Base-by-base conservation (phyloP, 2,797 vertebrate genomes). In the Sebastes nivosus region DNA sequence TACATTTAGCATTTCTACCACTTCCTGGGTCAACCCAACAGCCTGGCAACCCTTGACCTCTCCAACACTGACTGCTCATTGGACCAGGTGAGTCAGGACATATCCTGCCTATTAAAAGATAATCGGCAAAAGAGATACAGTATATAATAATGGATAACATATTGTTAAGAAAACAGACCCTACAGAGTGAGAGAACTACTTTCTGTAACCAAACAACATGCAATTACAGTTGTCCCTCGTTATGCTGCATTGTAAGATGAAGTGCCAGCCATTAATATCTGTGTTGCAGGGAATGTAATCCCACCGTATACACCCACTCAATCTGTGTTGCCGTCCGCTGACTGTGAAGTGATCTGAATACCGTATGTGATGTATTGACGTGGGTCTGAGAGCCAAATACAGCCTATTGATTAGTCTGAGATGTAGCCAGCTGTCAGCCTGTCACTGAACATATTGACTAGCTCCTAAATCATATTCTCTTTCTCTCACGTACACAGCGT, bases 41-140 rank as follows among this genome's bases (percentile, higher is more conserved):
- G 95, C 84, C 95, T 99, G 89, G 89, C 88, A 73, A 96, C 96
- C 18, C 95, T 99, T 93, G 98, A 99, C 94, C 95, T 99, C 88
- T 99, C 98, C 88, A 98, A 97, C 92, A 98, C 98, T 0, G 98
- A 99, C 90, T 99, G 98, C 91, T 96, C 97, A 1, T 93, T 99
- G 90, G 98, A 99, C 91, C 96, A 96, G 97, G 98, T 99, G 95
- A 94, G 94, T 87, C 50, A 11, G 5, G 30, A 25, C 29, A 63
- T 10, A 27, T 7, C 24, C 24, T 36, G 24, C 16, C 6, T 11
- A 16, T n/a, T 14, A 29, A n/a, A 34, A 50, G 4, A 32, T 13
- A 50, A 69, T 65, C 24, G 2, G 6, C 1, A 2, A 4, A 20
- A 65, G 14, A 54, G 3, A 50, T n/a, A 11, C 1, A 38, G 36